Base-by-base conservation (phyloP, 2,113 vertebrate species). In the Poeciliopsis retropinna region DNA sequence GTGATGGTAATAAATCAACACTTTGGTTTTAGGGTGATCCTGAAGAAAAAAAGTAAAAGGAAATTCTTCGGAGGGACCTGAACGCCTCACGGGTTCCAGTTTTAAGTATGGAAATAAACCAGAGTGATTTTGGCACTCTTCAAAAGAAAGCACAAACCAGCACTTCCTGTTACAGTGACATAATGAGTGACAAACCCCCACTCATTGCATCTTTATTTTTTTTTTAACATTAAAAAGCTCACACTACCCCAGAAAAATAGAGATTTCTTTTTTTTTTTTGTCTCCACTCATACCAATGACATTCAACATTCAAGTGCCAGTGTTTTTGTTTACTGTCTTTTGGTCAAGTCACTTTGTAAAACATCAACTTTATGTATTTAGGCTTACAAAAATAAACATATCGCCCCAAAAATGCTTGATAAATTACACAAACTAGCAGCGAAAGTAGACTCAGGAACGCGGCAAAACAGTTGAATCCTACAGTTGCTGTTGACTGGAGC, bases 311-410 rank as follows among this genome's bases (percentile, higher is more conserved):
- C 97, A 98, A 97, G 96, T 97, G 96, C 96, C 97, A 97, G 96
- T 97, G 96, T 97, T 97, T 70, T 97, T 97, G 87, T 91, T 88
- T 89, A 96, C 96, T 96, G 97, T 98, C 96, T 98, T 98, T 98
- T 99, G 96, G 97, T 98, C 97, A 98, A 98, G 97, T 98, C 90
- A 89, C 90, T 90, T 89, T 76, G 88, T 96, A 97, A 97, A 96
- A 96, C 95, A 96, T 97, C 96, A 80, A 97, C 96, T 96, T 86
- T 85, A 97, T 86, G 82, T 87, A 78, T 89, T 41, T 96, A 97
- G 96, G 97, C 97, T 98, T 98, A 99, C 96, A 99, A 99, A 99
- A 99, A 98, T 98, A 99, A 98, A 98, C 96, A 98, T 97, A 97
- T 98, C 25, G 51, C 51, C 95, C 97, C 96, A 97, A 96, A 98